Conservation (phyloP, 2,797 vertebrate genomes). For the Loris lydekkerianus region DNA sequence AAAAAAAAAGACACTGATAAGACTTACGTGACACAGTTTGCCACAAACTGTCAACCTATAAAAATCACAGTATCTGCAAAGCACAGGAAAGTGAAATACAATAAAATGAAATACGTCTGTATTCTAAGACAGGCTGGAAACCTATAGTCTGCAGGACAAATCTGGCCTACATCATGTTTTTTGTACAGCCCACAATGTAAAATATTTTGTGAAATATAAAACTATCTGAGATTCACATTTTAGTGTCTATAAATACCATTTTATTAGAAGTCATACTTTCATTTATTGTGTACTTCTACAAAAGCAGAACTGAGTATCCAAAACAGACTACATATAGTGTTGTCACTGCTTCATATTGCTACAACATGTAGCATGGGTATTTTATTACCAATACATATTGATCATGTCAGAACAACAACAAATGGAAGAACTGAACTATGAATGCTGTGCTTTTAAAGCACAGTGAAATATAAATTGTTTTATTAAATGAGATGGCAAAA, state of each 20-base stretch:
- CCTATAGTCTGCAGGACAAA: not conserved
- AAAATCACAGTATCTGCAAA: not conserved
- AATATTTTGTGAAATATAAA: not conserved
- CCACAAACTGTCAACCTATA: not conserved
- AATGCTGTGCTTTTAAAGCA: not conserved
- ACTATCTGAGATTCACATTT: not conserved
- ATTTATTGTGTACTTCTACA: not conserved
- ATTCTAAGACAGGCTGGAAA: not conserved
- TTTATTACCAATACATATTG: not conserved
- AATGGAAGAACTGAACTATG: not conserved
- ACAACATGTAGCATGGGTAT: not conserved
- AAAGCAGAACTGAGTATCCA: not conserved
- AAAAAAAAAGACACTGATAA: not conserved
- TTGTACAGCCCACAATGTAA: not conserved
- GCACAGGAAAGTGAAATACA: not conserved
- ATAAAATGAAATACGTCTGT: not conserved
- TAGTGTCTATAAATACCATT: not conserved
- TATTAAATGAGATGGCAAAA: slow-evolving; percentile 38
- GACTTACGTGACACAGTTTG: not conserved
- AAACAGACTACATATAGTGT: not conserved
- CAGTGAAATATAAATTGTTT: not conserved
- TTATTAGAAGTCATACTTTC: not conserved
- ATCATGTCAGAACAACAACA: not conserved
- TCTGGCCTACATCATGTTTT: not conserved
- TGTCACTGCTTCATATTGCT: not conserved